A percentile compares a stretch with the other conserved stretches of the same genome.
Evolutionary conservation across 2,888 invertebrate genomes (phyloP).

Genomic region (Caenorhabditis imperialis): DNA sequence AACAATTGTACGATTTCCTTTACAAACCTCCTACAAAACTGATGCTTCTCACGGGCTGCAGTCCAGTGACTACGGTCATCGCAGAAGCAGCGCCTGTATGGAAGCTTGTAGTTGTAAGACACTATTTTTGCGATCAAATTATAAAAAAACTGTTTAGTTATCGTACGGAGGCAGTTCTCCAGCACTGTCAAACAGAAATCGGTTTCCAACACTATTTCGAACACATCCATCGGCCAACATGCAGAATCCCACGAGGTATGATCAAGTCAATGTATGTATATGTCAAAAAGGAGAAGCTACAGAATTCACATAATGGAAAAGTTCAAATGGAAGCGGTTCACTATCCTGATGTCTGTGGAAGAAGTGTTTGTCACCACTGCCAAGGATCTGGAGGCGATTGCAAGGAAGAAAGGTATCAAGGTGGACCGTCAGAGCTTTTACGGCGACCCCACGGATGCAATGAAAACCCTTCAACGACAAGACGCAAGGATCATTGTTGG

Average conservation of each 20-base stretch:
- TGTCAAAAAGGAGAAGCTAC: slow-evolving; percentile 87
- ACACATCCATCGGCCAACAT: slow-evolving; percentile 99
- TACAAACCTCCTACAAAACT: slow-evolving; percentile 90
- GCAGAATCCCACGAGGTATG: slow-evolving; percentile 81
- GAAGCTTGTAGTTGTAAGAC: slow-evolving; percentile 97
- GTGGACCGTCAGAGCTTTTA: slow-evolving; percentile 96
- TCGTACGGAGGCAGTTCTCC: slow-evolving; percentile 99
- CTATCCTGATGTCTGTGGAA: slow-evolving; percentile 97
- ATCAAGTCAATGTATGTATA: slow-evolving; percentile 82
- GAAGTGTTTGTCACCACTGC: slow-evolving; percentile 89
- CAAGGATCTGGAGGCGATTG: slow-evolving; percentile 94
- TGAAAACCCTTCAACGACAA: slow-evolving; percentile 90
- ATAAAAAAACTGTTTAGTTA: slow-evolving; percentile 82
- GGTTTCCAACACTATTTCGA: slow-evolving; percentile 97
- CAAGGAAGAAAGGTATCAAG: slow-evolving; percentile 92
- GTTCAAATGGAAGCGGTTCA: slow-evolving; percentile 96
- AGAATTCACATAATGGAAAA: slow-evolving; percentile 95
- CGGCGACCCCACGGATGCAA: slow-evolving; percentile 94
- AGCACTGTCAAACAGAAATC: slow-evolving; percentile 93
- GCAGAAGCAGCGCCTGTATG: slow-evolving; percentile 99
- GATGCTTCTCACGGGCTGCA: slow-evolving; percentile 93
- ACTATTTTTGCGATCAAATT: neutral
- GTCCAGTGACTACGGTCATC: slow-evolving; percentile 97
- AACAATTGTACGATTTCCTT: slow-evolving; percentile 97
- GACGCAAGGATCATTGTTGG: slow-evolving; percentile 98